Conservation (phyloP, 2,888 invertebrate genomes). For the Orthosia gothica region DNA sequence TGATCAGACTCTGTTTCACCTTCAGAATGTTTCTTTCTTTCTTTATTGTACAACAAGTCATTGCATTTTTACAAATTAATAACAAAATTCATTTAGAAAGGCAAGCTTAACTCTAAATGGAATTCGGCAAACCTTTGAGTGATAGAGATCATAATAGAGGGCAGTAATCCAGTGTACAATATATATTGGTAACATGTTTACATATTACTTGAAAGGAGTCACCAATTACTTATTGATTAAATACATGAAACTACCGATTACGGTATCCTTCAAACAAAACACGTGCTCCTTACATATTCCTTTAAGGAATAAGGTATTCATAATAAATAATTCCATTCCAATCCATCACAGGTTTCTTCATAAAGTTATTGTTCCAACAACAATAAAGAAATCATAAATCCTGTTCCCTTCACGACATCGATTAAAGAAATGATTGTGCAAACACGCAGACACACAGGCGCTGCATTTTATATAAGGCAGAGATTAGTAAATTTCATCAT, state of each 20-base stretch:
- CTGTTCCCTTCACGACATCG: slow-evolving; percentile 67
- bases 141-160: too few relatives aligned
- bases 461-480: slow-evolving; percentile 67
- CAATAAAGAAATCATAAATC: slow-evolving; percentile 66
- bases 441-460: slow-evolving; percentile 63
- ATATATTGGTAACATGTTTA: too few relatives aligned
- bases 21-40: too few relatives aligned
- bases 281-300: slow-evolving; percentile 9
- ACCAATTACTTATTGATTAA: neutral
- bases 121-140: too few relatives aligned
- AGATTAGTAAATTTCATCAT: slow-evolving; percentile 68
- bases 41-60: too few relatives aligned
- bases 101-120: too few relatives aligned
- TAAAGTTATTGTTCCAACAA: slow-evolving; percentile 54
- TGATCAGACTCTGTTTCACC: neutral
- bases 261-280: slow-evolving; percentile 19
- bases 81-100: too few relatives aligned
- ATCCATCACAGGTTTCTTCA: slow-evolving; percentile 41
- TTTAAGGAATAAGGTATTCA: slow-evolving; percentile 33
- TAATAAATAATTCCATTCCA: slow-evolving; percentile 50
- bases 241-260: neutral
- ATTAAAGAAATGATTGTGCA: slow-evolving; percentile 69
- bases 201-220: neutral
- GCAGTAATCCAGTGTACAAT: too few relatives aligned
- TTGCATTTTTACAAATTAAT: too few relatives aligned